Percentiles rank a stretch among this genome's conserved stretches.
Conservation (phyloP, 1,140 invertebrate species). For the Helicoverpa armigera region DNA sequence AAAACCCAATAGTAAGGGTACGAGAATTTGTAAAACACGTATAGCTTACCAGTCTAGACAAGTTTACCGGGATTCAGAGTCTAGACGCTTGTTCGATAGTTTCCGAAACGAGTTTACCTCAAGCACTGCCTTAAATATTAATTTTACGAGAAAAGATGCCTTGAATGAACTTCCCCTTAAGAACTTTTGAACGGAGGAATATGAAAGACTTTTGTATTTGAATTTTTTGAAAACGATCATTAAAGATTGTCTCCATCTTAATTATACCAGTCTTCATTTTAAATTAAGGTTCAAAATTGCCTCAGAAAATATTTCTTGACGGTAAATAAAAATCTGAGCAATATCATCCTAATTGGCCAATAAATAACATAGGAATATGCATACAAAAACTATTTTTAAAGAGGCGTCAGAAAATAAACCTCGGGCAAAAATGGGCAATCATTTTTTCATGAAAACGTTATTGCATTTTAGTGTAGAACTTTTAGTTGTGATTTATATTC, state of each 20-base stretch:
- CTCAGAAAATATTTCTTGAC: no score
- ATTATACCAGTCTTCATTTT: no score
- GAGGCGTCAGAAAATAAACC: not conserved
- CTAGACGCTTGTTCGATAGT: conserved; percentile 8
- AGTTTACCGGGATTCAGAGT: not conserved
- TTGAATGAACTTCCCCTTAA: not conserved
- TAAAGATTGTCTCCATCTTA: no score
- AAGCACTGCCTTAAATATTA: not conserved
- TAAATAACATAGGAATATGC: not conserved
- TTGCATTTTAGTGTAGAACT: not conserved
- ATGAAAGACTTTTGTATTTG: no score
- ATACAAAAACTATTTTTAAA: not conserved
- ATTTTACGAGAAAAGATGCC: no score
- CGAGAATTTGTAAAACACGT: not conserved
- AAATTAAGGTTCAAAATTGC: no score
- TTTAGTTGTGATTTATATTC: not conserved
- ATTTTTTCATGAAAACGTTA: not conserved
- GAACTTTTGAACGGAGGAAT: no score
- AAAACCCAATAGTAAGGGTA: not conserved
- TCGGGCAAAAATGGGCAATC: not conserved
- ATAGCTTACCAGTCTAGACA: conserved; percentile 5
- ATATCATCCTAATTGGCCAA: not conserved
- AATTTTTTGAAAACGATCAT: no score
- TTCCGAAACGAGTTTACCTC: not conserved
- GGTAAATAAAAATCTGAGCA: no score